These are phyloP conservation scores for Lagria hirta DNA, from an alignment of 2,888 invertebrate species.

Conservation along the genomic window DNA sequence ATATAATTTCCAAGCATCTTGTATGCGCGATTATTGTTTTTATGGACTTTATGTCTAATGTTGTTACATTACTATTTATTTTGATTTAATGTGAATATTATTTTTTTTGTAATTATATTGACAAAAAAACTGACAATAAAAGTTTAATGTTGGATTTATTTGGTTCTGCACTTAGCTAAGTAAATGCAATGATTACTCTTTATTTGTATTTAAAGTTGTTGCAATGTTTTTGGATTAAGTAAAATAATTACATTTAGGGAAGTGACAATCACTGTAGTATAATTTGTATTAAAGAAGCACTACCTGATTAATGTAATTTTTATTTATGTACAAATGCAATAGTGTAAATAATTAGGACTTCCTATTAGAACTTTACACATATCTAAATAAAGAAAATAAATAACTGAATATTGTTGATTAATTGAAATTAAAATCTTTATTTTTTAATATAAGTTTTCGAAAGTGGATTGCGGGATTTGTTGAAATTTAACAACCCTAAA, in stretches of 20 bases:
- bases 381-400: conserved; percentile 23
- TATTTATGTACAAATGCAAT: conserved; percentile 40
- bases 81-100: conserved; percentile 23
- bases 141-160: conserved; percentile 29
- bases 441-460: no score
- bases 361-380: conserved; percentile 30
- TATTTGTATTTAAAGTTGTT: conserved; percentile 25
- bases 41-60: conserved; percentile 24
- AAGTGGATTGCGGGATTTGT: no score
- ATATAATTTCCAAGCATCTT: conserved; percentile 32
- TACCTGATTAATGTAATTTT: conserved; percentile 37
- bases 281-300: conserved; percentile 37
- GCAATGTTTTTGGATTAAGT: conserved; percentile 21
- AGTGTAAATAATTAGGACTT: conserved; percentile 35
- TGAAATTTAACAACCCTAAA: no score
- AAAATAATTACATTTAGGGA: conserved; percentile 25
- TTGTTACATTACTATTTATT: conserved; percentile 27
- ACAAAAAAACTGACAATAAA: conserved; percentile 31
- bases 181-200: conserved; percentile 21
- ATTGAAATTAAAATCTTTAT: no score
- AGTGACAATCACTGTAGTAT: conserved; percentile 42
- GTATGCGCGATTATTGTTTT: conserved; percentile 24
- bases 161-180: conserved; percentile 21
- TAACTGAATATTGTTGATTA: conserved; percentile 11
- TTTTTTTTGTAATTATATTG: conserved; percentile 25